Conservation (phyloP, 2,797 vertebrate species). For the Sebastiscus tertius region DNA sequence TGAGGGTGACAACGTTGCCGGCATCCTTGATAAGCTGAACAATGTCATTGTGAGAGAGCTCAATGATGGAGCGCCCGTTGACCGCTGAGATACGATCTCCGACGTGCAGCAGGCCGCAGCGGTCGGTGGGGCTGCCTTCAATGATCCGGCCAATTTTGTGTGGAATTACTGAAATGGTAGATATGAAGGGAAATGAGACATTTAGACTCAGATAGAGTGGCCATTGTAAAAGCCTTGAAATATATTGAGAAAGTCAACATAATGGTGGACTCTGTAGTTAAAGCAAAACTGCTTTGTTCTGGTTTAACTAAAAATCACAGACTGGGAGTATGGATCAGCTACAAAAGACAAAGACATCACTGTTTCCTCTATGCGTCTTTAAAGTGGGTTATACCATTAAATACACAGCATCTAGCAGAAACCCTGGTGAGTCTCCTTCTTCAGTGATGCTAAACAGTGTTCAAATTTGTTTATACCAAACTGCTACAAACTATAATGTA, state of each 20-base stretch:
- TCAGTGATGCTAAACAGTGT: not conserved
- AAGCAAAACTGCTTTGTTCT: not conserved
- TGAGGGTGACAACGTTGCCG: constrained; percentile 91
- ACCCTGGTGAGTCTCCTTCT: not conserved
- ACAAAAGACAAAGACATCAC: not conserved
- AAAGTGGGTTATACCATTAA: not conserved
- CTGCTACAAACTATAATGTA: not conserved
- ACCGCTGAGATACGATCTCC: constrained; percentile 97
- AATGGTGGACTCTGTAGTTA: not conserved
- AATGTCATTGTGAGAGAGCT: constrained; percentile 94
- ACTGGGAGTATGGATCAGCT: not conserved
- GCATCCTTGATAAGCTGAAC: constrained; percentile 98
- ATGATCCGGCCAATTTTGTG: constrained; percentile 99
- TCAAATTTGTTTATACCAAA: not conserved
- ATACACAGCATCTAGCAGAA: not conserved
- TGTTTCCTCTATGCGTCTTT: not conserved
- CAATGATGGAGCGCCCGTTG: constrained; percentile 93
- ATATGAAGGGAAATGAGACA: constrained; percentile 24
- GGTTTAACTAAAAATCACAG: not conserved
- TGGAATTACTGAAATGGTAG: constrained; percentile 88
- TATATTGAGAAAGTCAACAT: not conserved
- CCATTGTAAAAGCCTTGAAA: not conserved
- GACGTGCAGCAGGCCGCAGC: constrained; percentile 94
- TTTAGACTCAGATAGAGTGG: not conserved
- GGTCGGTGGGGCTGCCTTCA: constrained; percentile 95